Evolutionary conservation across 23 tunicate species (phyloP).

Genomic region (Halocynthia roretzi): DNA sequence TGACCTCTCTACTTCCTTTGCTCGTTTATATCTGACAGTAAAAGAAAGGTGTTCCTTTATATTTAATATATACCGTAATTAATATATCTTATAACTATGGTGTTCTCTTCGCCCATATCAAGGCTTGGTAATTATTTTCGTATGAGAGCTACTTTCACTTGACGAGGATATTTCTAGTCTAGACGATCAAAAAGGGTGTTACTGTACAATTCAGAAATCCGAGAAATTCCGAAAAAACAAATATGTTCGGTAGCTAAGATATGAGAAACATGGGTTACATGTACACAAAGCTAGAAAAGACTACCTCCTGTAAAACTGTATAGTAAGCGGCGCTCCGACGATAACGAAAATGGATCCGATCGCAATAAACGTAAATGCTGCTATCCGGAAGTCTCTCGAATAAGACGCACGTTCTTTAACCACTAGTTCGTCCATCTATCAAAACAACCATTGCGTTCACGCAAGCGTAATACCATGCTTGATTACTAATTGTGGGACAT

Average conservation of each 20-base stretch:
- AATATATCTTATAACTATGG: too few species aligned
- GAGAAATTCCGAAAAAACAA: too few species aligned
- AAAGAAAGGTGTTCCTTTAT: neutral
- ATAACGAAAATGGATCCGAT: slow-evolving; percentile 38
- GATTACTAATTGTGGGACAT: too few species aligned
- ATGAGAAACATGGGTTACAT: neutral
- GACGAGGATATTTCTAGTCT: too few species aligned
- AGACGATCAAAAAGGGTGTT: too few species aligned
- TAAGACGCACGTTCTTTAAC: slow-evolving; percentile 5
- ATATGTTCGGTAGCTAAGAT: too few species aligned
- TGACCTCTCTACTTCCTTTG: slow-evolving; percentile 38
- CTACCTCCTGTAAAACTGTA: slow-evolving; percentile 55
- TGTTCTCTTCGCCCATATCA: too few species aligned
- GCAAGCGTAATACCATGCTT: too few species aligned
- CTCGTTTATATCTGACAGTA: slow-evolving; percentile 18
- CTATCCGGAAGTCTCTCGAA: slow-evolving; percentile 28
- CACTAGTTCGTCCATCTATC: neutral
- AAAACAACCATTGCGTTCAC: neutral
- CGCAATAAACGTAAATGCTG: slow-evolving; percentile 32
- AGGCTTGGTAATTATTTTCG: too few species aligned
- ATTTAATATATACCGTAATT: too few species aligned
- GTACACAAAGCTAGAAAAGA: neutral
- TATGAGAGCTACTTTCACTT: too few species aligned
- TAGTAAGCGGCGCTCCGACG: slow-evolving; percentile 38
- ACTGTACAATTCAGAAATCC: too few species aligned